Evolutionary conservation across 2,113 vertebrate species (phyloP), one percentile per base, ranked within the genome.

Genomic region (Hippoglossus stenolepis): DNA sequence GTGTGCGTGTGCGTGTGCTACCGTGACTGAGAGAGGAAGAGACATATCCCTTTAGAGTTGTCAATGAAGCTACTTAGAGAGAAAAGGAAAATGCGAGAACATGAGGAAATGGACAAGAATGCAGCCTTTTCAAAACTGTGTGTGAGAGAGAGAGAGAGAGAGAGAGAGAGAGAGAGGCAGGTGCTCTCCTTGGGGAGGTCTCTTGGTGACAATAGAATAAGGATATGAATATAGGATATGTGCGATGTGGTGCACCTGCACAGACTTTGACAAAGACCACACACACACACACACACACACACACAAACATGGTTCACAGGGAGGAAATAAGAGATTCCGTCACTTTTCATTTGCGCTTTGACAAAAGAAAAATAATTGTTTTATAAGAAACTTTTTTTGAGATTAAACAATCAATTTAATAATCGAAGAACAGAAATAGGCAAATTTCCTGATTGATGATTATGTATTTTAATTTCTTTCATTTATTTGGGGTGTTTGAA

Each of bases 181-280:
- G 92, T 93, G 93, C 88, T 85, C 76, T 89, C 93, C 89, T 91
- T 65, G 18, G 92, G 89, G 87, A 93, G 57, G 53, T 73, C 73
- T 79, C 47, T 53, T 75, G 83, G 86, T 83, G 79, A 91, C 89
- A 91, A 91, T 91, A 91, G 89, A 91, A 92, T 91, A 86, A 92
- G 92, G 94, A 95, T 94, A 93, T 94, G 90, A 94, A 90, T 92
- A 88, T 93, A 83, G 94, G 92, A 92, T 89, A 84, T 81, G 81
- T 89, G 63, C 65, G 35, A 67, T 70, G 8, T 38, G 54, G 80
- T 86, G 90, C 91, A 94, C 90, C 91, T 94, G 93, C 88, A 90
- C 49, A 87, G 75, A 73, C 78, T 69, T 20, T 59, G 82, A 93
- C 89, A 92, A 91, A 89, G 77, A 76, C 26, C 74, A 49, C 70